Evolutionary conservation across 2,888 invertebrate genomes (phyloP).

Genomic region (Coleophora deauratella): DNA sequence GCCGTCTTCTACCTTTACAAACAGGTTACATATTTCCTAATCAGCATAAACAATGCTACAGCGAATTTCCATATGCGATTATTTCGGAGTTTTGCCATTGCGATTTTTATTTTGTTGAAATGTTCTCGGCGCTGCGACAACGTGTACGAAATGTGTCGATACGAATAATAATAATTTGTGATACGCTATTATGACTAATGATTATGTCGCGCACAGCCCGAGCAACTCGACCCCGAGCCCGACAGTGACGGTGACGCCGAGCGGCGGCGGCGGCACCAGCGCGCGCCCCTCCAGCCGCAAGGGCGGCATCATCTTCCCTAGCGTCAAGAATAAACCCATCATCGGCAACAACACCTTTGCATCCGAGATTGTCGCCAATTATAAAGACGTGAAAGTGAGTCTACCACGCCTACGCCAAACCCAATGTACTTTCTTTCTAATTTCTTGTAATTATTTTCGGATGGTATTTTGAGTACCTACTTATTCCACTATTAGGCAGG

Average conservation of each 20-base stretch:
- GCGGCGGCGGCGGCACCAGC: conserved; percentile 46
- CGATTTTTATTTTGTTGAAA: conserved; percentile 18
- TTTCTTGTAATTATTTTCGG: too few relatives aligned
- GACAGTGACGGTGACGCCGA: conserved; percentile 55
- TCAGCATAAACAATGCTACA: conserved; percentile 19
- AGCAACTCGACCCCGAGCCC: conserved; percentile 41
- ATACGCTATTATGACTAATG: conserved; percentile 34
- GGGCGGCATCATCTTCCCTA: conserved; percentile 91
- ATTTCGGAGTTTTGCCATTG: conserved; percentile 23
- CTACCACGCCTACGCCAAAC: conserved; percentile 6
- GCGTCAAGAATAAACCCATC: conserved; percentile 92
- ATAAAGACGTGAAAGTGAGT: conserved; percentile 90
- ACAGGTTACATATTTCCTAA: conserved; percentile 61
- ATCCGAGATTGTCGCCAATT: conserved; percentile 81
- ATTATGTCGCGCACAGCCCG: conserved; percentile 59
- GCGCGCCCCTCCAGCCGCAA: conserved; percentile 75
- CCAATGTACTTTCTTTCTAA: too few relatives aligned
- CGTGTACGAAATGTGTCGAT: too few relatives aligned
- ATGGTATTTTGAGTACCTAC: too few relatives aligned
- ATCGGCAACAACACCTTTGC: conserved; percentile 88
- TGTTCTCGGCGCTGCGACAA: conserved; percentile 5
- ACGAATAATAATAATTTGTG: too few relatives aligned
- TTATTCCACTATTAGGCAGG: too few relatives aligned
- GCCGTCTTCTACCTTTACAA: conserved; percentile 33
- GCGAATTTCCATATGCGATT: conserved; percentile 24